Percentiles rank a stretch among this genome's conserved stretches.
phyloP scores from a whole-genome alignment of 92 coral and sea anemone genomes.

The Phenganax stokvisi region DNA sequence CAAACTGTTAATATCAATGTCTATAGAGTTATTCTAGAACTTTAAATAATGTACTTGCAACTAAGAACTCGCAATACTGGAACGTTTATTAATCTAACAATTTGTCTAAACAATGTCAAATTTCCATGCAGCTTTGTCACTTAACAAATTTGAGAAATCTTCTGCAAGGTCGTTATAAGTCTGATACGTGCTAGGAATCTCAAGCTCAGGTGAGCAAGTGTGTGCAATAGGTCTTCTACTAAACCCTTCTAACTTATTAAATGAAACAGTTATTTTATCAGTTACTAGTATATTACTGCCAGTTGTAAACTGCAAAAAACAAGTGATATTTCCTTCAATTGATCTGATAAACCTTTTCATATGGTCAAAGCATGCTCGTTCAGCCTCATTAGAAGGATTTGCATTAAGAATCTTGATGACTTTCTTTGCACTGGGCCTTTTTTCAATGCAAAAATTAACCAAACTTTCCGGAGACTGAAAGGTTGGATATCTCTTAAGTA shows the following conservation, averaged over 20 bases:
- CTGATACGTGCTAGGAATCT: slow-evolving; percentile 1
- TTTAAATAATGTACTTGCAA: no score
- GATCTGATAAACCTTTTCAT: neutral
- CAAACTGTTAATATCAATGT: neutral
- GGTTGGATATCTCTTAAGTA: neutral
- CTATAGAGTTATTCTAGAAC: no score
- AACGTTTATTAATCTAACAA: neutral
- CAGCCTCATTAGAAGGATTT: neutral
- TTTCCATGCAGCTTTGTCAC: neutral
- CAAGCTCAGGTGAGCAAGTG: neutral
- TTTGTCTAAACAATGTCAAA: neutral
- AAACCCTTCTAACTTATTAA: neutral
- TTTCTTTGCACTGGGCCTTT: neutral
- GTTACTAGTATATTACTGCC: neutral
- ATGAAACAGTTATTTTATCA: neutral
- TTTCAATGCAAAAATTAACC: neutral
- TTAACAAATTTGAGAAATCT: neutral
- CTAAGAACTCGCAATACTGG: no score
- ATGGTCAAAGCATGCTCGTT: neutral
- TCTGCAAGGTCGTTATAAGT: neutral
- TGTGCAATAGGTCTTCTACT: neutral
- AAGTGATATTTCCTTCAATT: neutral
- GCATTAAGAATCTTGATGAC: neutral
- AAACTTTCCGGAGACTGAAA: neutral
- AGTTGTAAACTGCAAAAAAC: neutral